These are phyloP conservation scores for Chrosomus eos DNA, from an alignment of 2,797 vertebrate species.

Conservation along the genomic window DNA sequence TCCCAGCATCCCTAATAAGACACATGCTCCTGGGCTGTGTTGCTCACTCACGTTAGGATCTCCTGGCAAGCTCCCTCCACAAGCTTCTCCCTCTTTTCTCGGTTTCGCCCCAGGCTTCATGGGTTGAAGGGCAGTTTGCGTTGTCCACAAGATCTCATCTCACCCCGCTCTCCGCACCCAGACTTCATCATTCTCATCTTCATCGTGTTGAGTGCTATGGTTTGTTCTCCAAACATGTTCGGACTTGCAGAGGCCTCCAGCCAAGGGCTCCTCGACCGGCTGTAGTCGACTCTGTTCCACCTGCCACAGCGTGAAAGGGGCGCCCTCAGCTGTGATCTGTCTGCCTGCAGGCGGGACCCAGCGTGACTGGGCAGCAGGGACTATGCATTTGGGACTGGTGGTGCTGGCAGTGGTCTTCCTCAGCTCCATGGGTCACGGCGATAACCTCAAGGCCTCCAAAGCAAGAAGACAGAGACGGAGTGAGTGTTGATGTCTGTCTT, in stretches of 20 bases:
- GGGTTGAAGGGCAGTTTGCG: conserved; percentile 79
- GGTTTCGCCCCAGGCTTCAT: conserved; percentile 69
- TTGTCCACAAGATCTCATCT: conserved; percentile 64
- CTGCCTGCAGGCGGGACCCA: conserved; percentile 79
- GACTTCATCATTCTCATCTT: conserved; percentile 60
- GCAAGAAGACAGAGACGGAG: conserved; percentile 93
- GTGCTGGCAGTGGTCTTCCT: conserved; percentile 89
- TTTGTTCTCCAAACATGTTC: conserved; percentile 75
- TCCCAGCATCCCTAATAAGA: conserved; percentile 64
- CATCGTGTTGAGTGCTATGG: conserved; percentile 71
- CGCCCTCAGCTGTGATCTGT: conserved; percentile 75
- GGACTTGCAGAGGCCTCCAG: conserved; percentile 76
- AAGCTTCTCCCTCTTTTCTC: conserved; percentile 64
- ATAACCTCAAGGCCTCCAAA: conserved; percentile 83
- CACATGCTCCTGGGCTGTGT: conserved; percentile 57
- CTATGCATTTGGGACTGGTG: conserved; percentile 98
- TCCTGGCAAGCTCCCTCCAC: conserved; percentile 54
- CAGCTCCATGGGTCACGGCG: conserved; percentile 88
- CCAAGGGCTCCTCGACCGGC: conserved; percentile 62
- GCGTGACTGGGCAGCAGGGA: conserved; percentile 85
- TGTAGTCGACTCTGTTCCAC: conserved; percentile 67
- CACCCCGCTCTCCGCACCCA: conserved; percentile 59
- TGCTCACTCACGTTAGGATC: conserved; percentile 61
- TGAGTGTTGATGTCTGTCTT: conserved; percentile 75
- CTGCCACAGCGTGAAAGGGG: conserved; percentile 72